phyloP scores from a whole-genome alignment of 2,888 invertebrate genomes.

The Pseudoips prasinana region DNA sequence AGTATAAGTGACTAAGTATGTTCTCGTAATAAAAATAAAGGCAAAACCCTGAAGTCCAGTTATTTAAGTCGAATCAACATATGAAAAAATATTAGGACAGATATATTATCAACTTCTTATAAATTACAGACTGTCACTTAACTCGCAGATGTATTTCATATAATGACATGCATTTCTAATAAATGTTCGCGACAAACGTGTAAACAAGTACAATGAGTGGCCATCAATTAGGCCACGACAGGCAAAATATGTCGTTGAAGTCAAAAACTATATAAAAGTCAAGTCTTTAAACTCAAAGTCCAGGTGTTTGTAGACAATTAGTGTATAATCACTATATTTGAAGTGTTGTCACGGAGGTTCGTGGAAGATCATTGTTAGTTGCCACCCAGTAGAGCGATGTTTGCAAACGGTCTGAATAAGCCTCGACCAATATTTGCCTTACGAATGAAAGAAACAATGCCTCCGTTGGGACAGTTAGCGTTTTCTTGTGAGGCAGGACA shows the following conservation, averaged over 20 bases:
- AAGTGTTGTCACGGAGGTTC: slow-evolving; percentile 78
- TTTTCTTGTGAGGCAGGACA: slow-evolving; percentile 59
- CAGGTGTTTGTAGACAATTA: slow-evolving; percentile 75
- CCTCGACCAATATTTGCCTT: slow-evolving; percentile 75
- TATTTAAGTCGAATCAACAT: no score
- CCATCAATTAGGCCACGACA: slow-evolving; percentile 60
- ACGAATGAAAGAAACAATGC: slow-evolving; percentile 78
- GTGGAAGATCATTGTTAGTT: slow-evolving; percentile 65
- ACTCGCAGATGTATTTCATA: slow-evolving; percentile 26
- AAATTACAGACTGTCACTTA: no score
- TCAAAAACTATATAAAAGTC: slow-evolving; percentile 70
- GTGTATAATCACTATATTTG: slow-evolving; percentile 75
- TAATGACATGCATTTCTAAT: slow-evolving; percentile 22
- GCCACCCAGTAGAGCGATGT: slow-evolving; percentile 75
- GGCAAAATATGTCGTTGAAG: slow-evolving; percentile 62
- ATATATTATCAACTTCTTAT: no score
- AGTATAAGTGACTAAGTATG: no score
- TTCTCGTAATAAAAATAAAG: no score
- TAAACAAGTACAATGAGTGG: slow-evolving; percentile 51
- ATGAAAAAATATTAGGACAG: no score
- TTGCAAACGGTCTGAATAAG: slow-evolving; percentile 75
- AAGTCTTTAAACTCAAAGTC: slow-evolving; percentile 73
- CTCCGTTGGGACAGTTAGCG: slow-evolving; percentile 70
- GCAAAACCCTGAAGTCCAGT: no score
- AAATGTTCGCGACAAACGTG: slow-evolving; percentile 48